Base-by-base conservation (phyloP, 1,140 invertebrate species). In the Brachionus asplanchnoidis region DNA sequence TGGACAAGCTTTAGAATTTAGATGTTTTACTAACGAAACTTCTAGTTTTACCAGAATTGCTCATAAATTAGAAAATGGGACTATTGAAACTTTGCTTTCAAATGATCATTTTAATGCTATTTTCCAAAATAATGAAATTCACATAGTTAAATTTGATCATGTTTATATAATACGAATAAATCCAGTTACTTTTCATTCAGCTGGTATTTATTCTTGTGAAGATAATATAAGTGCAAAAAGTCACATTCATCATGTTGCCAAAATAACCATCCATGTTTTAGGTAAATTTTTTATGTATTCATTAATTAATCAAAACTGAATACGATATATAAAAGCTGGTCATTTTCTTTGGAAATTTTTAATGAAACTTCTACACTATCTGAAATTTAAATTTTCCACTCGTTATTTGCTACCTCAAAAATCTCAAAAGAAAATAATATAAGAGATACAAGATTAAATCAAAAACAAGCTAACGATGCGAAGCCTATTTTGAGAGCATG, bases 151-250 rank as follows among this genome's bases (percentile, higher is more conserved):
- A 42, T 65, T 40, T 42, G 32, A 68, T 26, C 28, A 68, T 68
- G 53, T 68, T 14, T 82, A 82, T 36, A 65, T 82, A 12, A 68
- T 82, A 12, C 50, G 53, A 36, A 82, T 82, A 28, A 56, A 82
- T 82, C 79, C 79, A 20, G 79, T 82, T 7, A 82, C 40, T 0
- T 28, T 17, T 40, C 79, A 82, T 68, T 82, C 79, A 28, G 65
- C 79, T 68, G 79, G 79, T 32, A 28, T 82, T 60, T 82, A 82
- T 28, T 28, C 79, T 44, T 82, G 79, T 65, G 79, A 82, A 65
- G 79, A 82, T 17, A 56, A 82, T 46, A 44, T 68, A 26, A 82
- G 79, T 36, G 40, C 36, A 7, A 60, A 65, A 23, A 68, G 40
- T 42, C 32, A 60, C 9, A 20, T 32, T 23, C 3, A 46, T 14